Evolutionary conservation across 2,113 vertebrate genomes (phyloP).

Genomic region (Helogale parvula): DNA sequence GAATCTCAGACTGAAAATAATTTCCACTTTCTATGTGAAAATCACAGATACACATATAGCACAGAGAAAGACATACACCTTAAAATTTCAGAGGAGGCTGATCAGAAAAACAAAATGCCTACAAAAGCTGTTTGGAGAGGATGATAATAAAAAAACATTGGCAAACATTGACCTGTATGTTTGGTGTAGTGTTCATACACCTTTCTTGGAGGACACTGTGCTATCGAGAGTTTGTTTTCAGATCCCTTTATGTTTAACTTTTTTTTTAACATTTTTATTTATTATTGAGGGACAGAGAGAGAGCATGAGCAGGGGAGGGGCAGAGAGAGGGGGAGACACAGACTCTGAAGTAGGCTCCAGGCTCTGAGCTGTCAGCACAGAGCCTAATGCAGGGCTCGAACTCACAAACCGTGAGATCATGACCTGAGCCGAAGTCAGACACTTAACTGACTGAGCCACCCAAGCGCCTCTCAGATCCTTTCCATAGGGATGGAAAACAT

Average conservation of each 20-base stretch:
- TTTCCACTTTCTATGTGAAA: background rate
- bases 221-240: background rate
- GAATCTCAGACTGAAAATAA: background rate
- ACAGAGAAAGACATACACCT: background rate
- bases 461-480: too few species aligned
- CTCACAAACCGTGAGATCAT: too few species aligned
- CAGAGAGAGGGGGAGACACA: too few species aligned
- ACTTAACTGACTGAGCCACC: too few species aligned
- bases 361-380: too few species aligned
- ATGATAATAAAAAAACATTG: background rate
- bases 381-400: too few species aligned
- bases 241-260: background rate
- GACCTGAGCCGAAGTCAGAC: too few species aligned
- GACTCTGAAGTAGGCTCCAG: too few species aligned
- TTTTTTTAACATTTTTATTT: too few species aligned
- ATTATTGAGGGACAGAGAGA: too few species aligned
- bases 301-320: too few species aligned
- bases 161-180: background rate
- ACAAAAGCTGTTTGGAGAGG: background rate
- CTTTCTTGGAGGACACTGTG: background rate
- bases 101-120: background rate
- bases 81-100: background rate
- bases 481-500: too few species aligned
- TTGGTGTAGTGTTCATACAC: background rate
- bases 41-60: background rate